Evolutionary conservation across 2,113 vertebrate species (phyloP).

Genomic region (Telmatochromis sp.): DNA sequence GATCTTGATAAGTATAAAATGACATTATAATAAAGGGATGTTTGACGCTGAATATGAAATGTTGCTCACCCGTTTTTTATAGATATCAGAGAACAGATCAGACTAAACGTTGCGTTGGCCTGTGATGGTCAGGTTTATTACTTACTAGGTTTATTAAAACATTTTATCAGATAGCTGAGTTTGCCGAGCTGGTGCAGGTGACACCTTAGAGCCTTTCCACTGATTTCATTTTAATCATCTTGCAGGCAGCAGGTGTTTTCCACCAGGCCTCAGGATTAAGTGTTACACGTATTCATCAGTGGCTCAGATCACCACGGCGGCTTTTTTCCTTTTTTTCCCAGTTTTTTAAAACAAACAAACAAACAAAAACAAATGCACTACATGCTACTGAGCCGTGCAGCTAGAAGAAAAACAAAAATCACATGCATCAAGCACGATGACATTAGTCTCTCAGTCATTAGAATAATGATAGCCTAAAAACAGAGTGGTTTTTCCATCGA

Average conservation of each 20-base stretch:
- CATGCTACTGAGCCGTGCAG: neutral
- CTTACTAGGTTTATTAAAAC: neutral
- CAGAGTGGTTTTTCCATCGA: neutral
- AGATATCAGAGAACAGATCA: neutral
- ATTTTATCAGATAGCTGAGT: neutral
- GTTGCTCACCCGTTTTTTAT: neutral
- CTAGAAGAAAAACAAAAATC: neutral
- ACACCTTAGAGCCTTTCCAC: neutral
- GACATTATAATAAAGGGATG: neutral
- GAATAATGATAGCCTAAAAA: neutral
- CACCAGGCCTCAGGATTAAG: conserved; percentile 4
- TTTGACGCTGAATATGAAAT: neutral
- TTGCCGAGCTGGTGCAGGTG: neutral
- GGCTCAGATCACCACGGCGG: neutral
- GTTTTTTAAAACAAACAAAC: neutral
- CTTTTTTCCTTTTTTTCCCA: neutral
- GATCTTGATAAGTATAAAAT: neutral
- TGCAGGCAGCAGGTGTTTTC: conserved; percentile 38
- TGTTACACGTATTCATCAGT: neutral
- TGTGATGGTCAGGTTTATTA: neutral
- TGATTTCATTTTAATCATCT: conserved; percentile 9
- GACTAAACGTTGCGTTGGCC: neutral
- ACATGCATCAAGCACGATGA: neutral
- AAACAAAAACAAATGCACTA: neutral
- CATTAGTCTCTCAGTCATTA: neutral